Conservation (phyloP, 2,113 vertebrate genomes). For the Nothobranchius furzeri region DNA sequence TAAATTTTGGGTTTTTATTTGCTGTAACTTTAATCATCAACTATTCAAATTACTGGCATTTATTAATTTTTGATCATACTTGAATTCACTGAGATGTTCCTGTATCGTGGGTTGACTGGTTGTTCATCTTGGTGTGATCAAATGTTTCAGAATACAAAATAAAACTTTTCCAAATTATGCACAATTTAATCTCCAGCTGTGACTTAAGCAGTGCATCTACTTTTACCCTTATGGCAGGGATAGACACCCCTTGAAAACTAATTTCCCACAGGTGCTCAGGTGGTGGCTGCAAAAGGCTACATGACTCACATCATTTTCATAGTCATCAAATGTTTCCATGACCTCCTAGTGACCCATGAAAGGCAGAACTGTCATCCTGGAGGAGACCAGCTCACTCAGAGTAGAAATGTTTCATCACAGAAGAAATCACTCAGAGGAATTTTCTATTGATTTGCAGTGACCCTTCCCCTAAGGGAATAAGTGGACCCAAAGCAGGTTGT, state of each 20-base stretch:
- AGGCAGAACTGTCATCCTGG: neutral
- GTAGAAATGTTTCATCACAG: conserved; percentile 13
- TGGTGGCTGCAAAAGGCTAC: neutral
- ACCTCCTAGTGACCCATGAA: neutral
- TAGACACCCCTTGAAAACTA: neutral
- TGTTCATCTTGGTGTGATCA: no score
- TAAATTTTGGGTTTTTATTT: no score
- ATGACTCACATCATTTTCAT: conserved; percentile 4
- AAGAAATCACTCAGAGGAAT: conserved; percentile 5
- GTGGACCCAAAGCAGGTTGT: conserved; percentile 7
- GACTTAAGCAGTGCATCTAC: neutral
- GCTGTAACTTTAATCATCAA: no score
- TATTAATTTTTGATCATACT: no score
- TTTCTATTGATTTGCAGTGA: conserved; percentile 8
- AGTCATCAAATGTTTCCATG: conserved; percentile 4
- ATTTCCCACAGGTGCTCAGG: neutral
- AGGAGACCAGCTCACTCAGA: neutral
- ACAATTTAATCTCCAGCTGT: neutral
- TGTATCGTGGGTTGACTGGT: no score
- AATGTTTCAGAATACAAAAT: no score
- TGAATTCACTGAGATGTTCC: no score
- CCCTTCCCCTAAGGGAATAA: conserved; percentile 2
- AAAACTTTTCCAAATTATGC: no score
- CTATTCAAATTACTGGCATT: no score
- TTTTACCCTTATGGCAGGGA: neutral